Base-by-base conservation (phyloP, 2,888 invertebrate genomes). In the Syrphus vitripennis region DNA sequence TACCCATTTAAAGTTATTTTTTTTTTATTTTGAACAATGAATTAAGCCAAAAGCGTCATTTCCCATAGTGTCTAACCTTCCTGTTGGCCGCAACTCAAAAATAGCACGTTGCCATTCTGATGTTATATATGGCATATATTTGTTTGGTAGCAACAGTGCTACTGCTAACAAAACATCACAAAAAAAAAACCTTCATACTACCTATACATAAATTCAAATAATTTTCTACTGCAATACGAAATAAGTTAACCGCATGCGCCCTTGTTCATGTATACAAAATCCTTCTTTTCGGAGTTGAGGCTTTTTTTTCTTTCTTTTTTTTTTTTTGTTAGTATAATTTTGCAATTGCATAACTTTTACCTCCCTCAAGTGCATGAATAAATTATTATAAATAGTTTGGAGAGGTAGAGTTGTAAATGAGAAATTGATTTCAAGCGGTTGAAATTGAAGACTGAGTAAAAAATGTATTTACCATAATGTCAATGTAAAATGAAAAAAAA, bases 241-340 rank as follows among this genome's bases (percentile, higher is more conserved):
- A 50, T 42, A 57, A 63, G 29, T 45, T 63, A 78, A 71, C 70
- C 78, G 70, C 78, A 78, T 78, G 78, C 78, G 78, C 78, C 40
- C 55, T 78, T 50, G 34, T 42, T 57, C 2, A 3, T 55, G 57
- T 34, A 19, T n/a, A 3, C 3, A 21, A 61, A 61, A 40, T 63
- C 61, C 24, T 63, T 21, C 63, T 53, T 40, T 37, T 59, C 10
- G 21, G 37, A 21, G 34, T 59, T 0, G 16, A 16, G n/a, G n/a
- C n/a, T 48, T 48, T 48, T 2, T 34, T 34, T 12, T 10, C 0
- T 34, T 10, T 24, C 7, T 24, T 12, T 21, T 12, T 21, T 16
- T 31, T 48, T 45, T 12, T 40, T 45, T 65, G 10, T 45, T 65
- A 19, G 45, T 31, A 16, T 45, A 21, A 24, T 34, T 67, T 67